phyloP scores from a whole-genome alignment of 2,113 vertebrate genomes.

The Vireo altiloquus region DNA sequence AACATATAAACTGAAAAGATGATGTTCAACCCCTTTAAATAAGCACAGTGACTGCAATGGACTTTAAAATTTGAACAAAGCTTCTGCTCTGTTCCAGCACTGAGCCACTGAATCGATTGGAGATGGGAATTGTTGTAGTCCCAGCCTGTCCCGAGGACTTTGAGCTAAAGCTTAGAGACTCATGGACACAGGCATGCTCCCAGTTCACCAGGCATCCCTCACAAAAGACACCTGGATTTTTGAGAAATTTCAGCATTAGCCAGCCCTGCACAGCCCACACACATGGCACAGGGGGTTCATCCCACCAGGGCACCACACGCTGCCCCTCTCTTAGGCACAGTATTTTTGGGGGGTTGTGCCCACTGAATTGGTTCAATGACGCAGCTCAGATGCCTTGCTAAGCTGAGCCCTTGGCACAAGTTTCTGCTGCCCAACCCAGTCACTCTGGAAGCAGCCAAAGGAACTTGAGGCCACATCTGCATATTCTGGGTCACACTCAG shows the following conservation, averaged over 20 bases:
- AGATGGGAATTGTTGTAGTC: not conserved
- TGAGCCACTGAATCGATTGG: fast-evolving
- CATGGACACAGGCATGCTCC: not conserved
- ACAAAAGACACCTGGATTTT: not conserved
- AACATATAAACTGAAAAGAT: not conserved
- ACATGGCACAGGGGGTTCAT: not conserved
- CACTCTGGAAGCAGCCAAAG: not conserved
- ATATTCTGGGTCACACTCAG: not conserved
- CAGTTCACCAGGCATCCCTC: not conserved
- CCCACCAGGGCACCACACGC: fast-evolving
- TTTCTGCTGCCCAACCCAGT: not conserved
- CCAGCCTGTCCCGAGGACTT: fast-evolving
- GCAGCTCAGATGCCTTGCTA: not conserved
- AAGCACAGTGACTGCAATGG: not conserved
- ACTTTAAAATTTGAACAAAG: not conserved
- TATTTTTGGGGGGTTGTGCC: not conserved
- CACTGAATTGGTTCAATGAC: not conserved
- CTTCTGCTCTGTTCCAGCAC: not conserved
- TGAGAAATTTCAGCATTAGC: not conserved
- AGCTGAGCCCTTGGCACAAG: not conserved
- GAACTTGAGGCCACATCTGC: not conserved
- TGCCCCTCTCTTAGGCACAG: not conserved
- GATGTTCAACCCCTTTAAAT: not conserved
- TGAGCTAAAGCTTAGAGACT: not conserved
- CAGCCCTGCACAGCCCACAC: not conserved